Evolutionary conservation across 1,140 invertebrate species (phyloP), one percentile per base, ranked within the genome.

Genomic region (Nasonia longicornis): DNA sequence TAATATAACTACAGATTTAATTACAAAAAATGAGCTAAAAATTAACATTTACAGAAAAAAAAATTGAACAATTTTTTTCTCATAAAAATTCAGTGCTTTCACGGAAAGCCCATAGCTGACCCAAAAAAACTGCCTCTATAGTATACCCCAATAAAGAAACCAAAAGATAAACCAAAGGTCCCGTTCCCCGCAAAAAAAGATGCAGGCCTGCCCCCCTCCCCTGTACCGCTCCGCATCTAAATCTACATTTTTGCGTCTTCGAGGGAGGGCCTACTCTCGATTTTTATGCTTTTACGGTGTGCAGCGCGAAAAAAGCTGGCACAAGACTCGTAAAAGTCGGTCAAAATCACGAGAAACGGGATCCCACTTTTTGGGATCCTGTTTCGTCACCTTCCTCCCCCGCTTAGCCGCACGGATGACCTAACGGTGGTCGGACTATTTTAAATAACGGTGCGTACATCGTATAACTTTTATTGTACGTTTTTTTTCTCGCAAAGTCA

Each of bases 391-490:
- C 86, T 89, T 82, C 80, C 71, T 69, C 86, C 86, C 82, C 84
- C 79, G 20, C 64, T 35, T 35, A 35, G 31, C 31, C 31, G 26
- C 22, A 64, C 63, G 75, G 75, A 69, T 14, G 73, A 83, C 84
- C 85, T 86, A 86, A 87, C 85, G 83, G 85, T 83, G 84, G 82
- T 85, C 73, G 84, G 67, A 84, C 84, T 88, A 86, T 89, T 89
- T 89, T 87, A 87, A 85, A 89, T 86, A 88, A 88, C 84, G 80
- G 87, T 86, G 84, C 7, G 8, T 8, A 8, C 12, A 11, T 86
- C 80, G 85, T 89, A 89, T 89, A 35, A 89, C 88, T 89, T 90
- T 89, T 87, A 88, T 89, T 87, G 88, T 88, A 81, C 83, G 81
- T 83, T 84, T 85, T 87, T 86, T 78, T n/a, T 29, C 76, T 48